Base-by-base conservation (phyloP, 1,140 invertebrate genomes). In the Leguminivora glycinivorella region DNA sequence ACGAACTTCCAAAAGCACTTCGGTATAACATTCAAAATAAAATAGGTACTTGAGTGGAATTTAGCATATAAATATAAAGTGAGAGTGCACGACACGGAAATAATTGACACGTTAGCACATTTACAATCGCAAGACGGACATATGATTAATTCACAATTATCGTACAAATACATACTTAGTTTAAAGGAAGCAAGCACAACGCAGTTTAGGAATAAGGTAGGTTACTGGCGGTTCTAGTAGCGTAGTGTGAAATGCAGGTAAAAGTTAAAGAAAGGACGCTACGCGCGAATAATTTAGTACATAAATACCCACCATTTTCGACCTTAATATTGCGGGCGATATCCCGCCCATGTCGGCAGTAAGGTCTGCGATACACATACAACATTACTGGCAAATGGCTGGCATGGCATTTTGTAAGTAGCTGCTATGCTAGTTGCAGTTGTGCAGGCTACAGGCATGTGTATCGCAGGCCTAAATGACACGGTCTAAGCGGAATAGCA, bases 31-130 rank as follows among this genome's bases (percentile, higher is more conserved):
- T n/a, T n/a, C n/a, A n/a, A n/a, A n/a, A n/a, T 34, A 34, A 1
- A 17, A 19, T 52, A 52, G 19, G 3, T 22, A n/a, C 47, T 52
- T 52, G 47, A 52, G 47, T 52, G 47, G 1, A 0, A 52, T 22
- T 19, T 40, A 75, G 71, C 66, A 75, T 72, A 76, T 72, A 74
- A 56, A 75, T 56, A 70, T 76, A 74, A 40, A 52, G 47, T 52
- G 47, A 52, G 1, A 52, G 47, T 52, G 47, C 47, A 52, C 43
- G 19, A 52, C 25, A 58, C 25, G 31, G 26, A 80, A 31, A 67
- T 84, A 84, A 84, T 84, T 84, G 83, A 84, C 83, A 73, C 72
- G 56, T 76, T 77, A 80, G 77, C 78, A 80, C 78, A 75, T 71
- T 70, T 76, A 43, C 38, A 34, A 72, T 71, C 73, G 69, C 58